Conservation (phyloP, 2,888 invertebrate genomes). For the Embidobia sp. region DNA sequence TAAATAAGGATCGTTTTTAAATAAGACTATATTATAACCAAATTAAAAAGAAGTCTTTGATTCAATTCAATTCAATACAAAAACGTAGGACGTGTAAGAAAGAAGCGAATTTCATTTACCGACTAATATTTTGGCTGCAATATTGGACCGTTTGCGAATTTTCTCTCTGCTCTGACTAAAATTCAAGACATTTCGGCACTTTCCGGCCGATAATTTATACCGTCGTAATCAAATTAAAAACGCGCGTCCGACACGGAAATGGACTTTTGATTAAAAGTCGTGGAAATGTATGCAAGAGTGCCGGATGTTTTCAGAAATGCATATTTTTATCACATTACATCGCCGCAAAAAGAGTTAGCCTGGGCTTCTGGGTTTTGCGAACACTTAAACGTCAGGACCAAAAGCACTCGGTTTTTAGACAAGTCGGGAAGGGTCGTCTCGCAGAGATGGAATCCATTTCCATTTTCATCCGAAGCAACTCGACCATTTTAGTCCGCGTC, state of each 20-base stretch:
- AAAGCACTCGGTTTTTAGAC: slow-evolving; percentile 53
- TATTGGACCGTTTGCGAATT: too few species aligned
- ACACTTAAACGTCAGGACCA: slow-evolving; percentile 58
- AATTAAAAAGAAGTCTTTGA: too few species aligned
- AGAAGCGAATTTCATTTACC: too few species aligned
- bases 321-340: slow-evolving; percentile 37
- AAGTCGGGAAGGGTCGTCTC: slow-evolving; percentile 56
- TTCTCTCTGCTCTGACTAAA: too few species aligned
- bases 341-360: slow-evolving; percentile 35
- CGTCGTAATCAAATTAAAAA: slow-evolving; percentile 13
- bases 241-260: slow-evolving; percentile 15
- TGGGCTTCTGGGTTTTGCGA: slow-evolving; percentile 47
- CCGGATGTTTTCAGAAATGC: slow-evolving; percentile 34
- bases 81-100: too few species aligned
- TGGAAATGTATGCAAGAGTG: slow-evolving; percentile 11
- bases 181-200: too few species aligned
- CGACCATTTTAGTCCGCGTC: slow-evolving; percentile 59
- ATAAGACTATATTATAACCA: too few species aligned
- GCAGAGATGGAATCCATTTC: slow-evolving; percentile 58
- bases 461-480: slow-evolving; percentile 61
- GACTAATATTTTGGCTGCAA: too few species aligned
- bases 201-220: too few species aligned
- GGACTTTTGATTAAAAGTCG: slow-evolving; percentile 36
- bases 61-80: too few species aligned
- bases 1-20: too few species aligned